phyloP scores from a whole-genome alignment of 2,113 vertebrate species.

The Pedionomus torquatus region DNA sequence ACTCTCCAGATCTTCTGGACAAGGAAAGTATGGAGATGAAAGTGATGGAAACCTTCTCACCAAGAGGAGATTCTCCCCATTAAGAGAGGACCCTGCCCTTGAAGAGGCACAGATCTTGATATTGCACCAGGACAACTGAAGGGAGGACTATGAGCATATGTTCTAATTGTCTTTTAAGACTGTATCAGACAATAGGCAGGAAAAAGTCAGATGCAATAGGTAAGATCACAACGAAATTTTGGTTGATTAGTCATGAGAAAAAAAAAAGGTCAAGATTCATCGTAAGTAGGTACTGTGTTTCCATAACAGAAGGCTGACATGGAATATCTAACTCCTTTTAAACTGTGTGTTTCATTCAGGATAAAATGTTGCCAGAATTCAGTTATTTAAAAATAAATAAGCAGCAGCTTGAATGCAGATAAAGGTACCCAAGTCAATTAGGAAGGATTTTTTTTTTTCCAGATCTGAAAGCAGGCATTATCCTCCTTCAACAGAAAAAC shows the following conservation, averaged over 20 bases:
- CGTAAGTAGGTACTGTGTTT: neutral
- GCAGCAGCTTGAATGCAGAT: slow-evolving; percentile 45
- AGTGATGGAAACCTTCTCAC: neutral
- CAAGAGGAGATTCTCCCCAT: neutral
- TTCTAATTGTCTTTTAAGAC: neutral
- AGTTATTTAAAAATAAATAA: slow-evolving; percentile 51
- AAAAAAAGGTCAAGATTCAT: neutral
- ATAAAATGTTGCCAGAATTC: slow-evolving; percentile 11
- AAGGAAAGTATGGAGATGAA: neutral
- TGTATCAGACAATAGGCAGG: neutral
- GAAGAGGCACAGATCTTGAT: neutral
- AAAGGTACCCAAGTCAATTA: slow-evolving; percentile 57
- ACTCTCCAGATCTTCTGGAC: neutral
- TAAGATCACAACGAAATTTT: neutral
- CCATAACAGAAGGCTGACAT: neutral
- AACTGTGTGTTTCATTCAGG: neutral
- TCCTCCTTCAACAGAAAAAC: slow-evolving; percentile 35
- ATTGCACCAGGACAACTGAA: neutral
- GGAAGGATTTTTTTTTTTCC: neutral
- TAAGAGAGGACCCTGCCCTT: neutral
- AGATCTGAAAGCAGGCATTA: slow-evolving; percentile 39
- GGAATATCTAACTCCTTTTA: neutral
- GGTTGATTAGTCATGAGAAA: neutral
- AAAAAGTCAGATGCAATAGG: neutral
- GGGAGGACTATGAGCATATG: neutral